Evolutionary conservation across 2,888 invertebrate genomes (phyloP), one percentile per base, ranked within the genome.

Genomic region (Cremastobaeus sp.): DNA sequence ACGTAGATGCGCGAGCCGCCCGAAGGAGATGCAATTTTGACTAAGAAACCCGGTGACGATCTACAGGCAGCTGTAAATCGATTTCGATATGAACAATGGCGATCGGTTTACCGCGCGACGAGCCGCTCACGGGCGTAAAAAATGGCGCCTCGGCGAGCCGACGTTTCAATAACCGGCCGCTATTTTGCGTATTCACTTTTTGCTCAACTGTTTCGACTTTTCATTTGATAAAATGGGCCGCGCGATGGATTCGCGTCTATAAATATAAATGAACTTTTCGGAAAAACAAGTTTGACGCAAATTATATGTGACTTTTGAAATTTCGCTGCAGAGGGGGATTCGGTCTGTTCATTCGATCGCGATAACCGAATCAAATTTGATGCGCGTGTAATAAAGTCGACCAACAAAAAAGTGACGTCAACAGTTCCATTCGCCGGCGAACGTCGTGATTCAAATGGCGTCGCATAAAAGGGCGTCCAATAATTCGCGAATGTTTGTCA

Each of bases 11-110:
- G n/a, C n/a, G n/a, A n/a, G n/a, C n/a, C n/a, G n/a, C n/a, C n/a
- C n/a, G n/a, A n/a, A n/a, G n/a, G 25, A 28, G 37, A 14, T 18
- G 20, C 37, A 4, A 25, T 48, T 54, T 21, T 11, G 30, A 65
- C 37, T 48, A 43, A 59, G 52, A 57, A 32, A 57, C 28, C n/a
- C n/a, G n/a, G n/a, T n/a, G n/a, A n/a, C n/a, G n/a, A n/a, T n/a
- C n/a, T n/a, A n/a, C n/a, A n/a, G n/a, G n/a, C n/a, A n/a, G n/a
- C n/a, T n/a, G n/a, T n/a, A n/a, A 39, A 37, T 41, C 32, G 45
- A 70, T 70, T 70, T 70, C 41, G 62, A 62, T 70, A 48, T n/a
- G n/a, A n/a, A 70, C 70, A 70, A 70, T 62, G 35, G 48, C 34
- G 9, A 50, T 48, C 48, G 54, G 12, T 35, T 41, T 70, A 70